Evolutionary conservation across 2,888 invertebrate genomes (phyloP), one percentile per base, ranked within the genome.

Genomic region (Plebejus melissa): DNA sequence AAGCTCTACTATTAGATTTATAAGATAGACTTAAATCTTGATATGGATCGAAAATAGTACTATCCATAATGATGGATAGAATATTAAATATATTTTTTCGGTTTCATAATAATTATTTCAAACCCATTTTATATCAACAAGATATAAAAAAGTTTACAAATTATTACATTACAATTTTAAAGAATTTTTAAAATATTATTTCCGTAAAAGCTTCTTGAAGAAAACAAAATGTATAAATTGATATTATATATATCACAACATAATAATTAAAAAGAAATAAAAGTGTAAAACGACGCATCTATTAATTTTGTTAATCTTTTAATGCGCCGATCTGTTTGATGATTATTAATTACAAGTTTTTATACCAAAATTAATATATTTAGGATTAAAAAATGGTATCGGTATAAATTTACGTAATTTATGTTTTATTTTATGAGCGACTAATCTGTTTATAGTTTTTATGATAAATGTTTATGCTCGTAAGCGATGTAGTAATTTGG

Each of bases 391-490:
- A 86, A 85, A 87, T 86, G 87, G 87, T 87, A 88, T 87, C 87
- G 86, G 85, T 90, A 89, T 91, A 92, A 91, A 91, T 90, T 90
- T 86, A 77, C 81, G 83, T 89, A 83, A 93, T 92, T 92, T 92
- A 93, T 89, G 88, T 79, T 80, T 72, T 79, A 80, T 88, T 87
- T 88, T 87, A 89, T 87, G 82, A 86, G 84, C 82, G 81, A 85
- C 87, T 90, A 86, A 86, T 88, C 83, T 86, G 79, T 78, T 85
- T 84, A 81, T 83, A 81, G 82, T 80, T 74, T 83, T 80, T 80
- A 81, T 79, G 80, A 77, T 78, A 69, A 75, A 77, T 69, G 58
- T 58, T 77, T 71, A 65, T 69, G 75, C 75, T 76, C 75, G 41
- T 65, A 74, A 74, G 75, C 75, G 72, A 69, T 74, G 74, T 74